Conservation (phyloP, 2,113 vertebrate genomes). For the Corythaeola cristata region DNA sequence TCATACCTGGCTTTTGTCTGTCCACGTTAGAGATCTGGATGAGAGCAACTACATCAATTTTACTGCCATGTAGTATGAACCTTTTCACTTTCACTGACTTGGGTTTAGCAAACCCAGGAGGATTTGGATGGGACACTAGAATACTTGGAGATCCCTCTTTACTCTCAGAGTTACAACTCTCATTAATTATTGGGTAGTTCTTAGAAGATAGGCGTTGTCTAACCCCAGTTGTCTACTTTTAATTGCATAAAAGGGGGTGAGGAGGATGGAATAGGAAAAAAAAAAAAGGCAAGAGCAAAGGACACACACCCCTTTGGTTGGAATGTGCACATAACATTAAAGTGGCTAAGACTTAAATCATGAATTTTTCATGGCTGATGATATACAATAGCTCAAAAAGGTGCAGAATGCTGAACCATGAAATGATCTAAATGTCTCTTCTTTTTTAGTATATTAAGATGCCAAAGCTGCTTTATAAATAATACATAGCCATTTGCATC, state of each 20-base stretch:
- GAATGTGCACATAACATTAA: neutral
- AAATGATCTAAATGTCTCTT: neutral
- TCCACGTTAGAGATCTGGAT: neutral
- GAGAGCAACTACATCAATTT: neutral
- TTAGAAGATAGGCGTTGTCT: neutral
- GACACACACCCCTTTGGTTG: neutral
- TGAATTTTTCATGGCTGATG: neutral
- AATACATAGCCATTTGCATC: neutral
- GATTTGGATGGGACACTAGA: neutral
- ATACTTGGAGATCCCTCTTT: neutral
- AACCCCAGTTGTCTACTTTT: neutral
- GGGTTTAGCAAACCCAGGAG: neutral
- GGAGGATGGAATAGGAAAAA: fast-evolving
- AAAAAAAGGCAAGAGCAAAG: neutral
- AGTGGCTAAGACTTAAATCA: neutral
- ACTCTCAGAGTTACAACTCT: neutral
- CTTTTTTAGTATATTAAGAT: neutral
- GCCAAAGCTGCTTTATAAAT: slow-evolving; percentile 19
- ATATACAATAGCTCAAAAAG: neutral
- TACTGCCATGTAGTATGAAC: neutral
- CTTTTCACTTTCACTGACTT: neutral
- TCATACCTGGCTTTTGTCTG: neutral
- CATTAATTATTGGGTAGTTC: neutral
- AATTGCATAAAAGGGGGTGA: neutral
- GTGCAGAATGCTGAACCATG: neutral